phyloP scores from a whole-genome alignment of 2,113 vertebrate species.

The Corydoras maculifer region DNA sequence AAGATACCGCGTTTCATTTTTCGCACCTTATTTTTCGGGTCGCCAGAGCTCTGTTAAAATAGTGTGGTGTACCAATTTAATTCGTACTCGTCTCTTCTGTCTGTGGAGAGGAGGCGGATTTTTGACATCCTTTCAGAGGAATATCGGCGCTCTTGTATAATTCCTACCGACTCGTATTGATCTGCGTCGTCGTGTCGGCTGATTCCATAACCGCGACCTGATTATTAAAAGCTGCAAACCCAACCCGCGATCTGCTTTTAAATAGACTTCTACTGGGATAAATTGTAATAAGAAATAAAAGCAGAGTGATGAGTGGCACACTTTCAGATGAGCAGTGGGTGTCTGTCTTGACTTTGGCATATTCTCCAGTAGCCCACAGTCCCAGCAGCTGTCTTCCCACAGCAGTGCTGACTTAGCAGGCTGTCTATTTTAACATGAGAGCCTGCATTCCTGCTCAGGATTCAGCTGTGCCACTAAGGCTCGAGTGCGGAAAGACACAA shows the following conservation, averaged over 20 bases:
- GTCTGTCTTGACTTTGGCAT: too few species aligned
- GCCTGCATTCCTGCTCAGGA: constrained; percentile 53
- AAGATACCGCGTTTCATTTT: constrained; percentile 28
- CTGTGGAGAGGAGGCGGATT: background rate
- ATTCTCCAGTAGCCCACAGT: constrained; percentile 23
- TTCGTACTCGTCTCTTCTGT: too few species aligned
- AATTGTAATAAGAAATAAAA: too few species aligned
- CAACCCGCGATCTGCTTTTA: background rate
- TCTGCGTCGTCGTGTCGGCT: constrained; percentile 50
- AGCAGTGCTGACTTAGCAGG: constrained; percentile 55
- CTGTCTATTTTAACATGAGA: constrained; percentile 59
- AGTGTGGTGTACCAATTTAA: background rate
- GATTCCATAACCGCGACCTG: constrained; percentile 33
- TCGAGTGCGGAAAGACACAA: constrained; percentile 44
- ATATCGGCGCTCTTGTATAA: constrained; percentile 12
- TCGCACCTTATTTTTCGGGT: constrained; percentile 33
- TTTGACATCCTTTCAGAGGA: constrained; percentile 16
- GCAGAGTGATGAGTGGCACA: too few species aligned
- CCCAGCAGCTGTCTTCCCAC: constrained; percentile 33
- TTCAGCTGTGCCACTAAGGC: constrained; percentile 55
- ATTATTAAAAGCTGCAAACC: constrained; percentile 15
- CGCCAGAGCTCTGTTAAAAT: background rate
- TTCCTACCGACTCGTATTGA: constrained; percentile 26
- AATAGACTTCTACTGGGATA: too few species aligned
- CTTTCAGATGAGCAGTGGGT: too few species aligned